phyloP scores from a whole-genome alignment of 1,140 invertebrate species.

The Drosophila ananassae region DNA sequence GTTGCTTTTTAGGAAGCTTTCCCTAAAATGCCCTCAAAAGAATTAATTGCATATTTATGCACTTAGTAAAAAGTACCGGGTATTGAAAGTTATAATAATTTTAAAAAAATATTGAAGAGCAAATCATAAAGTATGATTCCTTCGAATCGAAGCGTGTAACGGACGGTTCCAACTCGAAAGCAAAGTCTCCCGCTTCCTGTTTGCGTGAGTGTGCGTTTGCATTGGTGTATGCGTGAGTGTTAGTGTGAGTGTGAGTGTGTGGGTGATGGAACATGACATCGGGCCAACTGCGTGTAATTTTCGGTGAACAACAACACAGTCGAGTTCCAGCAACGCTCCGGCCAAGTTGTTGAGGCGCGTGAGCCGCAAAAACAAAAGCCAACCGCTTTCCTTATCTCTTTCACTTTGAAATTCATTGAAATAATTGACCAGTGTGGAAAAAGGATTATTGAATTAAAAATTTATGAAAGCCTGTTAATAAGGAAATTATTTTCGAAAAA shows the following conservation, averaged over 20 bases:
- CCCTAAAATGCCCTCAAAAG: conserved; percentile 17
- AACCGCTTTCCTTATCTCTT: conserved; percentile 17
- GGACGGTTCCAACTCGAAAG: not conserved
- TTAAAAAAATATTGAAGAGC: not conserved
- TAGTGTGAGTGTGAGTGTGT: conserved; percentile 17
- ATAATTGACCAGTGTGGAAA: conserved; percentile 21
- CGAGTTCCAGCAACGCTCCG: conserved; percentile 74
- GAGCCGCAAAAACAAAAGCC: conserved; percentile 3
- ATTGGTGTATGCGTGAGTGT: conserved; percentile 34
- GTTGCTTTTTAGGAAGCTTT: conserved; percentile 61
- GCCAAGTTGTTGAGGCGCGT: conserved; percentile 60
- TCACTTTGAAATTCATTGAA: conserved; percentile 7
- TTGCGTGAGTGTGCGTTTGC: not conserved
- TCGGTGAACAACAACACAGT: conserved; percentile 72
- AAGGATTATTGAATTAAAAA: conserved; percentile 57
- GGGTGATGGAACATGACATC: conserved; percentile 39
- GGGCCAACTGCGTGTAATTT: conserved; percentile 66
- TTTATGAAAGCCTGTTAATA: conserved; percentile 54
- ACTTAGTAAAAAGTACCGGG: conserved; percentile 18
- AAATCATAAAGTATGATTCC: not conserved
- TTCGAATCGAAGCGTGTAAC: not conserved
- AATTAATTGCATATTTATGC: conserved; percentile 13
- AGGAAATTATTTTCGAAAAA: conserved; percentile 63
- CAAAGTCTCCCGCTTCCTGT: not conserved
- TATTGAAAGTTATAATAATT: not conserved